Evolutionary conservation across 2,888 invertebrate genomes (phyloP), one percentile per base, ranked within the genome.

Genomic region (Scotopteryx bipunctaria): DNA sequence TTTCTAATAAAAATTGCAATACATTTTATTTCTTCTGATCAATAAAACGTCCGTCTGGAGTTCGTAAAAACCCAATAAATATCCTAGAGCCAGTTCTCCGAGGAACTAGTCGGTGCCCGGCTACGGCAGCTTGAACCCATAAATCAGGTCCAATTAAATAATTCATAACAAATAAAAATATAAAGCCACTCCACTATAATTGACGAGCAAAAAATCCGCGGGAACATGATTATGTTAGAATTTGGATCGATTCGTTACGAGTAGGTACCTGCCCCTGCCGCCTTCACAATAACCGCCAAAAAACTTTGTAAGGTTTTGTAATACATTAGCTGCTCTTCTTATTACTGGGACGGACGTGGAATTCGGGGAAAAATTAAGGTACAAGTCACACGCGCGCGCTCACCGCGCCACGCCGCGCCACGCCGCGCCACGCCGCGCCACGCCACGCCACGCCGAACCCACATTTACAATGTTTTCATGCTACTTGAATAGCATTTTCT

Each of bases 111-210:
- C n/a, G n/a, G n/a, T n/a, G n/a, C n/a, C n/a, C n/a, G 19, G 11
- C 14, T 14, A 19, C 8, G 47, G 43, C 42, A 43, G 14, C 21
- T 25, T 25, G 33, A 21, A 40, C 53, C 31, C 17, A 35, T 53
- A 38, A 53, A 53, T 48, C 53, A 48, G 33, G 0, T 11, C 32
- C 35, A 37, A 33, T 44, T 49, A 33, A 49, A 55, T 57, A 47
- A 59, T 47, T 54, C 46, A 55, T 45, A 25, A 33, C 41, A 37
- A 47, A 48, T 44, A 49, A 43, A 44, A 45, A 19, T 32, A 16
- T 17, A 36, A 43, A 36, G 13, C n/a, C n/a, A n/a, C 15, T 27
- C 27, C 19, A 21, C 41, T 11, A 23, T 41, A 21, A 19, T 25
- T 44, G 17, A 11, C 31, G 29, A 36, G 37, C 47, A 59, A 56